Evolutionary conservation across 2,888 invertebrate genomes (phyloP).

Genomic region (Creontiades dilutus): DNA sequence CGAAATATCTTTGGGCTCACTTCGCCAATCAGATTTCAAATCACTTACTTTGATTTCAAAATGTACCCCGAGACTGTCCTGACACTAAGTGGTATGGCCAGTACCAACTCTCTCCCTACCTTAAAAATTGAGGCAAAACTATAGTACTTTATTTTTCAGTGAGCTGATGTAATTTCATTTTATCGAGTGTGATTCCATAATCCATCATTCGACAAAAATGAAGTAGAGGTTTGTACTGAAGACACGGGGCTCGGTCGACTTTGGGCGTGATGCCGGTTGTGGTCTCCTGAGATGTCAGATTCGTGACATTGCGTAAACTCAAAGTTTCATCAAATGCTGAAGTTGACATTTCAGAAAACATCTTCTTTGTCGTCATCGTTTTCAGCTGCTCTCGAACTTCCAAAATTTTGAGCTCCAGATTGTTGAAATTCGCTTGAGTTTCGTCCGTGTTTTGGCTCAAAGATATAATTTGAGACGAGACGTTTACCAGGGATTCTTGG

Average conservation of each 20-base stretch:
- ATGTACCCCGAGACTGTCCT: no score
- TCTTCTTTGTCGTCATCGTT: neutral
- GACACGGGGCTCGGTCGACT: neutral
- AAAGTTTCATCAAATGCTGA: neutral
- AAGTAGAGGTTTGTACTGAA: neutral
- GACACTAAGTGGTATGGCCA: no score
- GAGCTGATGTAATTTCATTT: no score
- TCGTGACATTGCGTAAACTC: neutral
- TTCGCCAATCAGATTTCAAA: no score
- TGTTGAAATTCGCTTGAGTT: neutral
- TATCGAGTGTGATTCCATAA: no score
- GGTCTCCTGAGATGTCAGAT: neutral
- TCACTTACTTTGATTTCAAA: no score
- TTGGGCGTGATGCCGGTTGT: neutral
- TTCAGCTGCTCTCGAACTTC: slow-evolving; percentile 34
- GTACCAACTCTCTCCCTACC: no score
- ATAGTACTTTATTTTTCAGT: no score
- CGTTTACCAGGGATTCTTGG: slow-evolving; percentile 48
- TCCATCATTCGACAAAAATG: neutral
- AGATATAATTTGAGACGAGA: slow-evolving; percentile 41
- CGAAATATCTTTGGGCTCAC: no score
- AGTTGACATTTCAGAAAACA: neutral
- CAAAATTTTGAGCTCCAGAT: slow-evolving; percentile 58
- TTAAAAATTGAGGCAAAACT: no score
- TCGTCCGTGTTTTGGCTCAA: slow-evolving; percentile 7